phyloP scores from a whole-genome alignment of 2,113 vertebrate genomes.

The Thryonomys swinderianus region DNA sequence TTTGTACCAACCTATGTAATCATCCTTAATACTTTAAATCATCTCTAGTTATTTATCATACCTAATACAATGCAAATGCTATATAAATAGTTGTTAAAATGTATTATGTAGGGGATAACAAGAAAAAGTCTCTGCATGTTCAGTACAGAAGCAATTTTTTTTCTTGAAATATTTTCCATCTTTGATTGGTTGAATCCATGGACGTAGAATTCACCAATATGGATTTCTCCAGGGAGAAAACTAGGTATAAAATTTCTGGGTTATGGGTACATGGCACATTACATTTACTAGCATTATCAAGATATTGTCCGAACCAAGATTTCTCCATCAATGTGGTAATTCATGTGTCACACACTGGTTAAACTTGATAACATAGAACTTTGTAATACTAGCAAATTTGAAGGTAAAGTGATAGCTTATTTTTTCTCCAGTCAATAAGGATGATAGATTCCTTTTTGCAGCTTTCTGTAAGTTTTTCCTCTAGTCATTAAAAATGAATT shows the following conservation, averaged over 20 bases:
- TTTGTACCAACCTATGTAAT: background rate
- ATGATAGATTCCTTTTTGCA: background rate
- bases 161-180: background rate
- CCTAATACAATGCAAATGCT: background rate
- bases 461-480: background rate
- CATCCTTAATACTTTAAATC: background rate
- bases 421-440: too few relatives aligned
- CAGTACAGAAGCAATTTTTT: background rate
- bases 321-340: background rate
- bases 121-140: background rate
- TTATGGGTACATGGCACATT: background rate
- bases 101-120: background rate
- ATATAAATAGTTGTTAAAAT: background rate
- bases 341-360: background rate
- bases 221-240: background rate
- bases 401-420: background rate
- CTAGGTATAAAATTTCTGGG: background rate
- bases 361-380: background rate
- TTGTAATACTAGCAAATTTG: background rate
- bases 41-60: background rate
- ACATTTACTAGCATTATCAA: background rate
- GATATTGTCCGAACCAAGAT: background rate
- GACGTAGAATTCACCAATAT: background rate
- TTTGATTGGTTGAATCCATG: background rate
- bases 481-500: background rate